Percentiles rank a stretch among this genome's conserved stretches.
These are phyloP conservation scores for Odobenus rosmarus DNA, from an alignment of 2,113 vertebrate genomes.

Conservation along the genomic window DNA sequence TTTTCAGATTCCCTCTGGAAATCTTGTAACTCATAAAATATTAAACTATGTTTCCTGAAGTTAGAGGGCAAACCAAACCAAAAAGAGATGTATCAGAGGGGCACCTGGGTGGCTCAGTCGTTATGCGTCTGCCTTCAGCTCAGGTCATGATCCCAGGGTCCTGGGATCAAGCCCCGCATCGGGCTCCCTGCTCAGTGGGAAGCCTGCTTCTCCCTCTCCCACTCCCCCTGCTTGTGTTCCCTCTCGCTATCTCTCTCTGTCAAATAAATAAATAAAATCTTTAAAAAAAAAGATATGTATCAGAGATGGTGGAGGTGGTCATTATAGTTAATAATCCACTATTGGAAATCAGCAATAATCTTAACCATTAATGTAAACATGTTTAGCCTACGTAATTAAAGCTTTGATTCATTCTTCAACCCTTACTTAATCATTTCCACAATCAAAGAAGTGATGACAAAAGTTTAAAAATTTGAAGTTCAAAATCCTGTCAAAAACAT, in stretches of 20 bases:
- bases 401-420: conserved; percentile 43
- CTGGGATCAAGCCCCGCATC: too few species aligned
- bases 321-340: conserved; percentile 62
- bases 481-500: conserved; percentile 7
- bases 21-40: conserved; percentile 59
- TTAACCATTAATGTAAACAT: conserved; percentile 55
- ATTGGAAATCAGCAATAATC: conserved; percentile 61
- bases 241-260: too few species aligned
- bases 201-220: too few species aligned
- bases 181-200: too few species aligned
- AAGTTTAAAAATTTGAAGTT: conserved; percentile 39
- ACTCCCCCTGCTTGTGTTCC: too few species aligned
- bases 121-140: too few species aligned
- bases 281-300: conserved; percentile 1
- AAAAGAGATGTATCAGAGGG: conserved; percentile 11
- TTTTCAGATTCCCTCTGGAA: conserved; percentile 52
- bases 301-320: neutral
- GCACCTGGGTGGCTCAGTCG: too few species aligned
- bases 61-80: neutral
- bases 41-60: conserved; percentile 45
- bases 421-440: conserved; percentile 29
- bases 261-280: too few species aligned
- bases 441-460: conserved; percentile 37
- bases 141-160: too few species aligned
- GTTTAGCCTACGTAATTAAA: neutral